A percentile compares a stretch with the other conserved stretches of the same genome.
phyloP scores from a whole-genome alignment of 2,797 vertebrate species.

The Podarcis siculus region DNA sequence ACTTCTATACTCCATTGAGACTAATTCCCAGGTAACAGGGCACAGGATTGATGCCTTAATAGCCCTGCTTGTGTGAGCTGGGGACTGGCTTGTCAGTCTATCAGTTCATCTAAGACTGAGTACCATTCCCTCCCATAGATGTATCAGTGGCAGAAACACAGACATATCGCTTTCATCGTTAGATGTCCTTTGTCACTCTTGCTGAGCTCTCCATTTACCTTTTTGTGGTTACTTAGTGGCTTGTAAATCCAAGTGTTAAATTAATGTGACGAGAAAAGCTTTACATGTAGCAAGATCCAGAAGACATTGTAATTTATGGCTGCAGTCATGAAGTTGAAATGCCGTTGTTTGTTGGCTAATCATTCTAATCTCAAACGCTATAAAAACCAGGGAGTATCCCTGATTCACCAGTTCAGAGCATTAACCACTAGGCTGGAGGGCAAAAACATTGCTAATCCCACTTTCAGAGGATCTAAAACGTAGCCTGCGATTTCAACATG shows the following conservation, averaged over 20 bases:
- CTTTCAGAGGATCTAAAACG: background rate
- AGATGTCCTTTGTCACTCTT: too few species aligned
- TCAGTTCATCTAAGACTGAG: background rate
- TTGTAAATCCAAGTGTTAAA: background rate
- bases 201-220: too few species aligned
- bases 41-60: background rate
- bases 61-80: background rate
- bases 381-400: background rate
- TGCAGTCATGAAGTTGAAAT: background rate
- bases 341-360: background rate
- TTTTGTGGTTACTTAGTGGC: background rate
- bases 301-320: background rate
- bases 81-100: background rate
- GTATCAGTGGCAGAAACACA: background rate
- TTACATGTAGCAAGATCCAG: background rate
- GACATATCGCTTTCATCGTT: too few species aligned
- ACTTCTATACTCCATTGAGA: too few species aligned
- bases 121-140: background rate
- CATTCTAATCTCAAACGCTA: background rate
- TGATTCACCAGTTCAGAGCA: background rate
- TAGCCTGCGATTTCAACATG: background rate
- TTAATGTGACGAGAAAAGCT: background rate
- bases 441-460: background rate
- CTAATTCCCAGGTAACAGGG: background rate
- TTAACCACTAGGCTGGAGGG: background rate